Percentiles rank a stretch among this genome's conserved stretches.
phyloP scores from a whole-genome alignment of 37 sponge, comb jelly and placozoan genomes.

The Halisarca cf. caerulea region DNA sequence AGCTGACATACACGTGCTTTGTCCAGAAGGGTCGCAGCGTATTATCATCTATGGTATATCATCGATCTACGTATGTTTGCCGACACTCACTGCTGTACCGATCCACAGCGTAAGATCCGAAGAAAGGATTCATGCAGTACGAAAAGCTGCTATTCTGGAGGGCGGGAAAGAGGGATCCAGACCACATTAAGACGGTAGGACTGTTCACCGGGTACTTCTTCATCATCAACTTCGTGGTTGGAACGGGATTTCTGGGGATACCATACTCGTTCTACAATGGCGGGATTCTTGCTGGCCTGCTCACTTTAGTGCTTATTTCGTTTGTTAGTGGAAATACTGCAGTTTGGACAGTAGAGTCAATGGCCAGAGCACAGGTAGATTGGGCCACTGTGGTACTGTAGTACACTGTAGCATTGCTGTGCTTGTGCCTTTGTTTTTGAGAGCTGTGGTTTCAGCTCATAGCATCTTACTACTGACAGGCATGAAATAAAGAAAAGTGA shows the following conservation, averaged over 20 bases:
- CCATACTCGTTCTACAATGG: conserved; percentile 61
- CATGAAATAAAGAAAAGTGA: too few species aligned
- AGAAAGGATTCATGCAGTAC: too few species aligned
- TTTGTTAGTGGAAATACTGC: conserved; percentile 60
- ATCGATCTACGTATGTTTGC: not conserved
- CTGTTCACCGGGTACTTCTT: conserved; percentile 47
- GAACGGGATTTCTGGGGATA: conserved; percentile 50
- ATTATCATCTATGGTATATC: not conserved
- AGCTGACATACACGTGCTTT: too few species aligned
- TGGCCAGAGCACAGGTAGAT: conserved; percentile 84
- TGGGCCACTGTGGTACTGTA: too few species aligned
- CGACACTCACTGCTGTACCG: too few species aligned
- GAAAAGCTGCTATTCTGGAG: too few species aligned
- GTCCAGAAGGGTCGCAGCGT: too few species aligned
- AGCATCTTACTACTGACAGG: too few species aligned
- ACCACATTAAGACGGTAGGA: conserved; percentile 24
- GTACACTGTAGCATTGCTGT: too few species aligned
- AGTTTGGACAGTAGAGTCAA: conserved; percentile 62
- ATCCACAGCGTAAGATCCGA: too few species aligned
- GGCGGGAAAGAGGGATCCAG: not conserved
- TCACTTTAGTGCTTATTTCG: conserved; percentile 48
- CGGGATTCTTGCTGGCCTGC: conserved; percentile 57
- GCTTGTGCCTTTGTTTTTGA: too few species aligned
- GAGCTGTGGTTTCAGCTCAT: too few species aligned
- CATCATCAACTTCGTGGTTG: conserved; percentile 45